Conservation (phyloP, 2,797 vertebrate species). For the Amphiprion clarkii region DNA sequence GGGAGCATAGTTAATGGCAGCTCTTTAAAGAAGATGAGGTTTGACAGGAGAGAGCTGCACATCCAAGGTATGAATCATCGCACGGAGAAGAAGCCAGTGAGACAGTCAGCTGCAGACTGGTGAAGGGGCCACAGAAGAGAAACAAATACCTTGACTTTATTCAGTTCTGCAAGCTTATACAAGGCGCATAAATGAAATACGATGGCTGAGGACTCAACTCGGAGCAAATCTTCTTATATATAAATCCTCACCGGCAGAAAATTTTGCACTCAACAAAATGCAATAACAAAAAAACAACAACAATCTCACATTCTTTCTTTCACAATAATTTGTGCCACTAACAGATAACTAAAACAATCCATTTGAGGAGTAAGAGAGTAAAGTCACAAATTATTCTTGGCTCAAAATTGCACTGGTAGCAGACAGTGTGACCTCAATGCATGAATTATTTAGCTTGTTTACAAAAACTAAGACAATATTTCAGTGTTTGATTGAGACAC, state of each 20-base stretch:
- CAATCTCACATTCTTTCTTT: too few relatives aligned
- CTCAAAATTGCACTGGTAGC: too few relatives aligned
- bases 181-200: neutral
- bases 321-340: too few relatives aligned
- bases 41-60: conserved; percentile 46
- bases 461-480: neutral
- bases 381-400: too few relatives aligned
- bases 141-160: conserved; percentile 16
- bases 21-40: conserved; percentile 52
- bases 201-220: neutral
- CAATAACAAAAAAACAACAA: too few relatives aligned
- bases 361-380: too few relatives aligned
- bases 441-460: neutral
- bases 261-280: too few relatives aligned
- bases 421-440: too few relatives aligned
- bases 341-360: too few relatives aligned
- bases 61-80: conserved; percentile 45
- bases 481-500: conserved; percentile 8
- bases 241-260: too few relatives aligned
- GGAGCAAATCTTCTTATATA: neutral
- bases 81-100: neutral
- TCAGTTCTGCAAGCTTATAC: neutral
- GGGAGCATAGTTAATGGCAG: conserved; percentile 40
- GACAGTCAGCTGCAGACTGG: conserved; percentile 12
- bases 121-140: conserved; percentile 1